Conservation (phyloP, 2,888 invertebrate genomes). For the Tiliacea aurago region DNA sequence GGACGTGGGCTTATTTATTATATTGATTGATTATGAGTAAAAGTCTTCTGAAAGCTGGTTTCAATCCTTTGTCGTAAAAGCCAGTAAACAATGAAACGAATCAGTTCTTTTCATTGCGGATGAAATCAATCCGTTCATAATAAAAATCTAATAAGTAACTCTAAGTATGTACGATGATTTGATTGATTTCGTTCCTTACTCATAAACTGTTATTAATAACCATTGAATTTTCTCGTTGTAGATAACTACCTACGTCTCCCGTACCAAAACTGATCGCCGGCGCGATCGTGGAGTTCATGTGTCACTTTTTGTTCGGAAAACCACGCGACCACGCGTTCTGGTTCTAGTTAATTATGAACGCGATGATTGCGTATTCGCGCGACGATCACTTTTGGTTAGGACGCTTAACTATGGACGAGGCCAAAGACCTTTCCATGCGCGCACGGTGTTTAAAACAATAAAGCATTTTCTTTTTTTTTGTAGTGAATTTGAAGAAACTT, state of each 20-base stretch:
- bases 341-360: too few relatives aligned
- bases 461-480: slow-evolving; percentile 42
- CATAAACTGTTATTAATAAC: neutral
- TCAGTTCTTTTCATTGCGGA: neutral
- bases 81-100: slow-evolving; percentile 1
- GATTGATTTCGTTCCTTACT: neutral
- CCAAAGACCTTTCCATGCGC: neutral
- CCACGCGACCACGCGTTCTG: too few relatives aligned
- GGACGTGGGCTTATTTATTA: neutral
- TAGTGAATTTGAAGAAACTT: slow-evolving; percentile 71
- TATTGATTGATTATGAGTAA: neutral
- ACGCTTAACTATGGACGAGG: too few relatives aligned
- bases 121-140: slow-evolving; percentile 23
- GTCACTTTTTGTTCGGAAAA: too few relatives aligned
- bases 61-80: neutral
- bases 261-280: too few relatives aligned
- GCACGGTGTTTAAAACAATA: neutral
- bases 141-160: neutral
- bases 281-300: too few relatives aligned
- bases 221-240: neutral
- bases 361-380: too few relatives aligned
- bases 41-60: neutral
- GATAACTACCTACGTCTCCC: neutral
- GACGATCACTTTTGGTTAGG: too few relatives aligned
- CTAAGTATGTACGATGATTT: neutral